A percentile compares a stretch with the other conserved stretches of the same genome.
phyloP scores from a whole-genome alignment of 2,113 vertebrate species.

The Amazona vittata region DNA sequence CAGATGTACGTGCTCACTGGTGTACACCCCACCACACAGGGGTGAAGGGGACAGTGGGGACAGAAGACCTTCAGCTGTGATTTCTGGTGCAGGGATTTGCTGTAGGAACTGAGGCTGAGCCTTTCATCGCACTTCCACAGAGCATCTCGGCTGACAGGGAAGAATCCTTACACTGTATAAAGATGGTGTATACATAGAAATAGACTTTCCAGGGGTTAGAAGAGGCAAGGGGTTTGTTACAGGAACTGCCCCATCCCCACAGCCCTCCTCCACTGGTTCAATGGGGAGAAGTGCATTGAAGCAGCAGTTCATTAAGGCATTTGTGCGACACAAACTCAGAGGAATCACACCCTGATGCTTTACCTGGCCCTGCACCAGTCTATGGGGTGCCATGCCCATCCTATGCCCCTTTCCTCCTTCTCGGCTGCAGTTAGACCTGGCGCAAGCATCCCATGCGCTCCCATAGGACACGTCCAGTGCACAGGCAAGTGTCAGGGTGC shows the following conservation, averaged over 20 bases:
- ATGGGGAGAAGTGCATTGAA: rapidly evolving
- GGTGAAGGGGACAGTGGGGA: not conserved
- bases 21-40: rapidly evolving
- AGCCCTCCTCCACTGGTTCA: not conserved
- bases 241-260: not conserved
- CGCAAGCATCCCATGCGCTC: rapidly evolving
- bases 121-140: not conserved
- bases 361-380: rapidly evolving
- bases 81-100: not conserved
- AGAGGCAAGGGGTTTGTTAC: not conserved
- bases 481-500: rapidly evolving
- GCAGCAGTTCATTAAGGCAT: rapidly evolving
- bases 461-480: rapidly evolving
- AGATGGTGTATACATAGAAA: not conserved
- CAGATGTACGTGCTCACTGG: rapidly evolving
- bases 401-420: not conserved
- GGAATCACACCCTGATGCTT: not conserved
- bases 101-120: not conserved
- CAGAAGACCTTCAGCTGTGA: rapidly evolving
- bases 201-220: not conserved
- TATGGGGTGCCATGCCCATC: rapidly evolving
- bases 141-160: rapidly evolving
- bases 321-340: rapidly evolving
- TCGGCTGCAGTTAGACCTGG: rapidly evolving
- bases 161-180: not conserved